phyloP scores from a whole-genome alignment of 1,140 invertebrate genomes.

The Microplitis mediator region DNA sequence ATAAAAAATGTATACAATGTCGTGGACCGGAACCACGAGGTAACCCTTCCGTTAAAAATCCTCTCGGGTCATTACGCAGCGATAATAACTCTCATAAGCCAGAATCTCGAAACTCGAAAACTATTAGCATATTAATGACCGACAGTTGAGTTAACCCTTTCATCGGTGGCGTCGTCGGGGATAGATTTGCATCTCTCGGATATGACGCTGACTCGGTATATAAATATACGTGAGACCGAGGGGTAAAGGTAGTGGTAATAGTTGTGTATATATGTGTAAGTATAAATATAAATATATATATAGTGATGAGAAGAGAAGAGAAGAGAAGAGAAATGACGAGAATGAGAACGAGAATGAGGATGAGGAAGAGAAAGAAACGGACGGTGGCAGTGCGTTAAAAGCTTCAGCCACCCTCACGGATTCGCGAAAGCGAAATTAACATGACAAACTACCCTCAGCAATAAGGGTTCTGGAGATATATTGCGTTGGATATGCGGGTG shows the following conservation, averaged over 20 bases:
- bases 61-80: slow-evolving; percentile 61
- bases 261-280: not conserved
- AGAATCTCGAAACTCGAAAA: slow-evolving; percentile 62
- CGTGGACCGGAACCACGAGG: slow-evolving; percentile 29
- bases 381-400: slow-evolving; percentile 63
- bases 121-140: slow-evolving; percentile 65
- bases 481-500: slow-evolving; percentile 59
- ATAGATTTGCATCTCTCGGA: slow-evolving; percentile 58
- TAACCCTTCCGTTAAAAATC: slow-evolving; percentile 62
- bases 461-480: slow-evolving; percentile 62
- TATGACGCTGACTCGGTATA: slow-evolving; percentile 11
- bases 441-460: slow-evolving; percentile 64
- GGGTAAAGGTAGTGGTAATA: not conserved
- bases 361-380: slow-evolving; percentile 31
- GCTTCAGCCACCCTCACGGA: slow-evolving; percentile 49
- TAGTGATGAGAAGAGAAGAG: not conserved
- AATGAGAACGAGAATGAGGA: not conserved
- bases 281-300: not conserved
- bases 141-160: slow-evolving; percentile 64
- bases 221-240: not conserved
- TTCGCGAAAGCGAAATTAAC: slow-evolving; percentile 62
- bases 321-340: slow-evolving; percentile 1
- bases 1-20: slow-evolving; percentile 14
- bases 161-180: slow-evolving; percentile 50
- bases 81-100: slow-evolving; percentile 61